Base-by-base conservation (phyloP, 2,797 vertebrate species). In the Staurois parvus region DNA sequence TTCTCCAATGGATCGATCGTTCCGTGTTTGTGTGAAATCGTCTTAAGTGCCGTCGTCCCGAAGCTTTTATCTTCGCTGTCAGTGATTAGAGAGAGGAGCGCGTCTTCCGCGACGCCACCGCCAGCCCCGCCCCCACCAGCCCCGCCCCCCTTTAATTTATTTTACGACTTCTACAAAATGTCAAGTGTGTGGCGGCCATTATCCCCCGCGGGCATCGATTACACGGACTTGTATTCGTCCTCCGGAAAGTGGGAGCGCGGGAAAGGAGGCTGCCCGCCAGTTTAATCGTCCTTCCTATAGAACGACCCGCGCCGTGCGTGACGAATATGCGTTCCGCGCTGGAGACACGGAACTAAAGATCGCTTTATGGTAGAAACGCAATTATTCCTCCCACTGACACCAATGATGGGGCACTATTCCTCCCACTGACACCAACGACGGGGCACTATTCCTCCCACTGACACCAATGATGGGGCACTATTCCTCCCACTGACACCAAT, bases 1-100 rank as follows among this genome's bases (percentile, higher is more conserved):
- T 96, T 96, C 95, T 95, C 94, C 94, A 91, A 93, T 85, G 88
- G 96, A 97, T 97, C 96, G 92, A 97, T 97, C 96, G 92, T 94
- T 95, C 90, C 84, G 86, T 90, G 96, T 96, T 95, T 96, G 95
- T 94, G 95, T 94, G 88, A 93, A 95, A 96, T 95, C 95, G 96
- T 96, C 96, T 97, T 96, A 96, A 97, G 96, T 97, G 96, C 95
- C 94, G 94, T 94, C 95, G 95, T 96, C 92, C 30, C 48, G 96
- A 92, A 94, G 95, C 95, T 96, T 91, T 94, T 92, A 92, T 95
- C 94, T 94, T 93, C 95, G 94, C 95, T 94, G 96, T 96, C 97
- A 96, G 94, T 96, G 96, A 95, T 95, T 96, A 92, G 94, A 92
- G 92, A 92, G 84, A 93, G 95, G 95, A 19, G 26, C 6, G 93